Base-by-base conservation (phyloP, 2,888 invertebrate species). In the Torymus aiolomorphi region DNA sequence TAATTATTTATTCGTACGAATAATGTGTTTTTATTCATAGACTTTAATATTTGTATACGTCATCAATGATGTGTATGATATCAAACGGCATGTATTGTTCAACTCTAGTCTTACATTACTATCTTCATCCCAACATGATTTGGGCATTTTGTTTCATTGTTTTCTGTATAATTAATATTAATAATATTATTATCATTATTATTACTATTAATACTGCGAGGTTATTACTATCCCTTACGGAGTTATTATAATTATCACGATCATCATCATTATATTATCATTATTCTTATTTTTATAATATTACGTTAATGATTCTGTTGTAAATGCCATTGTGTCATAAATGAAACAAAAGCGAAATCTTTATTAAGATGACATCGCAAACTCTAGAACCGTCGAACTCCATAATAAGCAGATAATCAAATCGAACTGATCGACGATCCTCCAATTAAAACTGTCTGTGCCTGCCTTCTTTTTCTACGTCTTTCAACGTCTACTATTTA, bases 71-170 rank as follows among this genome's bases (percentile, higher is more conserved):
- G 84, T 86, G 83, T 86, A 85, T 83, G 85, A 87, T 86, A 85
- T 85, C 85, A 84, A 86, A 87, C 86, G 85, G 86, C 88, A 88
- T 87, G 89, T 89, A 89, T 89, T 88, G 87, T 88, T 89, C 86
- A 89, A 89, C 85, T 89, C 89, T 90, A 90, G 89, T 90, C 89
- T 88, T 89, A 87, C 83, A 86, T 88, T 89, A 89, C 85, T 84
- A 83, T 86, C 82, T 84, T 84, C 81, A 83, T 80, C 84, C 84
- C 85, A 83, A 85, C 81, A 80, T 65, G 72, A 80, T 83, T 86
- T 83, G 84, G 84, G 82, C 80, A 85, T 84, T 84, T 83, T 78
- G 20, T 72, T 80, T 82, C 76, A 20, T 79, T 78, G 42, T 74
- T 67, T 73, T 52, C 14, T 24, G 42, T 54, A 20, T 54, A 31